Evolutionary conservation across 2,888 invertebrate species (phyloP).

Genomic region (Brachyptera risi): DNA sequence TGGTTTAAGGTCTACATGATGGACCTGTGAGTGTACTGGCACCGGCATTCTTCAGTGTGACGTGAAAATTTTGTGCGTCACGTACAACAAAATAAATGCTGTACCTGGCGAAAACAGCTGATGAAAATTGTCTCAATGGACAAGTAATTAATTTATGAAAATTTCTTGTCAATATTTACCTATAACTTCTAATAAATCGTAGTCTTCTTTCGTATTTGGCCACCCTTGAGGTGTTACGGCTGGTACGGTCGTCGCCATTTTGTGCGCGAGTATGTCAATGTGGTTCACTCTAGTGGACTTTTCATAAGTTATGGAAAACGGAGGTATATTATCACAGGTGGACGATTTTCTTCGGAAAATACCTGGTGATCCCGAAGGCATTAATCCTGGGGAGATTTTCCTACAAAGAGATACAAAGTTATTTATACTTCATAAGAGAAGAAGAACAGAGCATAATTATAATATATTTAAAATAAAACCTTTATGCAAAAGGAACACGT

Average conservation of each 20-base stretch:
- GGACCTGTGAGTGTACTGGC: background rate
- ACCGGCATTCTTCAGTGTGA: constrained; percentile 19
- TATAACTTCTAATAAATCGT: constrained; percentile 90
- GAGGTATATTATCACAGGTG: constrained; percentile 34
- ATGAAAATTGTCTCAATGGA: background rate
- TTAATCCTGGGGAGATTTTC: constrained; percentile 57
- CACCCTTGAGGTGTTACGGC: constrained; percentile 50
- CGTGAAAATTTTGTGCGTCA: constrained; percentile 22
- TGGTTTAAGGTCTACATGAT: background rate
- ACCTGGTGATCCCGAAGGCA: constrained; percentile 58
- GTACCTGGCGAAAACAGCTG: background rate
- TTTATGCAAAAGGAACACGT: too few species aligned
- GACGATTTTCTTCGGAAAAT: constrained; percentile 55
- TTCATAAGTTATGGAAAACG: constrained; percentile 22
- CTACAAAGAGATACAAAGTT: constrained; percentile 45
- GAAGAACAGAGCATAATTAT: too few species aligned
- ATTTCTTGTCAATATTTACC: constrained; percentile 55
- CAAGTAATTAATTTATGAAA: constrained; percentile 1
- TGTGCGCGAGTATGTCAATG: constrained; percentile 55
- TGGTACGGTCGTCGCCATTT: constrained; percentile 51
- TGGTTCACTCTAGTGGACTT: constrained; percentile 40
- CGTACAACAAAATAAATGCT: background rate
- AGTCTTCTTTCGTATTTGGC: constrained; percentile 89
- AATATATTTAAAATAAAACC: too few species aligned
- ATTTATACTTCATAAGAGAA: background rate